These are phyloP conservation scores for Ceratoteleas bidentatus DNA, from an alignment of 1,140 invertebrate genomes.

Conservation along the genomic window DNA sequence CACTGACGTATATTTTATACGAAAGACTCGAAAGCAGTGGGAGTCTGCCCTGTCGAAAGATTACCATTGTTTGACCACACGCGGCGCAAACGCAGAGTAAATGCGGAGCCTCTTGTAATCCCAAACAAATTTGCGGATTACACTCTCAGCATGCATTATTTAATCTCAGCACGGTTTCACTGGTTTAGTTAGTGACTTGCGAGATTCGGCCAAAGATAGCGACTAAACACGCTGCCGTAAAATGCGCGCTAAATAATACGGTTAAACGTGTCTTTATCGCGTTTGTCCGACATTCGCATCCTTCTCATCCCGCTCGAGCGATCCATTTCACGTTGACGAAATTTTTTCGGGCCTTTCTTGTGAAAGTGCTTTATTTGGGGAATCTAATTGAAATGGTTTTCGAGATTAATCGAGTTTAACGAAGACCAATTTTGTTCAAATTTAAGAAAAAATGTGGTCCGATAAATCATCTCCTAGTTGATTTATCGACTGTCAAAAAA, in stretches of 20 bases:
- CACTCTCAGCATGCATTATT: conserved; percentile 78
- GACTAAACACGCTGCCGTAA: conserved; percentile 33
- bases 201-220: conserved; percentile 65
- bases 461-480: no score
- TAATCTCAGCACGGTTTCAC: conserved; percentile 77
- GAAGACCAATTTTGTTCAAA: no score
- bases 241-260: conserved; percentile 51
- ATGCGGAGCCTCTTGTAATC: conserved; percentile 72
- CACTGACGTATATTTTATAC: conserved; percentile 53
- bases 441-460: no score
- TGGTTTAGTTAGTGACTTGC: conserved; percentile 77
- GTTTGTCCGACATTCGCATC: conserved; percentile 29
- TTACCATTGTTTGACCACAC: conserved; percentile 77
- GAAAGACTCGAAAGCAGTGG: conserved; percentile 68
- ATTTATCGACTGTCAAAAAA: no score
- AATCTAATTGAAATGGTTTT: no score
- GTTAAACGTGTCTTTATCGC: conserved; percentile 55
- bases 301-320: not conserved
- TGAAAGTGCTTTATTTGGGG: no score
- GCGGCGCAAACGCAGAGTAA: conserved; percentile 70
- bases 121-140: conserved; percentile 80
- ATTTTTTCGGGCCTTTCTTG: not conserved
- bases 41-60: conserved; percentile 66
- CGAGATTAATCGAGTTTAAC: no score
- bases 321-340: not conserved